Percentiles rank a stretch among this genome's conserved stretches.
Evolutionary conservation across 2,888 invertebrate species (phyloP).

Genomic region (Tuta absoluta): DNA sequence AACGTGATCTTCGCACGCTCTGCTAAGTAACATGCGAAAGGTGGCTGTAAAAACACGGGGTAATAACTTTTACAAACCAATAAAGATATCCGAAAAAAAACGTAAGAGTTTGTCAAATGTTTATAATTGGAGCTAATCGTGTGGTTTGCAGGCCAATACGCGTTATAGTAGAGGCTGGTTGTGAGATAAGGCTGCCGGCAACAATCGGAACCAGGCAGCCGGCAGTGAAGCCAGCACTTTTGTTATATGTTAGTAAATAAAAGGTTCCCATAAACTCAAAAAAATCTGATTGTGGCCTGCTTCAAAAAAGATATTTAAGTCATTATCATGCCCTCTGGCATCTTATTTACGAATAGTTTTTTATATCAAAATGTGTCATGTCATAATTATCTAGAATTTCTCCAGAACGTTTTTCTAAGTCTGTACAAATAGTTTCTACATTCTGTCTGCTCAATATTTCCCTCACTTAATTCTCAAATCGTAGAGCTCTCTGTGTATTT

Average conservation of each 20-base stretch:
- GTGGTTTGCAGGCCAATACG: not conserved
- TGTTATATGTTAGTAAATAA: not conserved
- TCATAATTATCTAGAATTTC: too few relatives aligned
- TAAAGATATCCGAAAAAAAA: not conserved
- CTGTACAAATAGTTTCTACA: too few relatives aligned
- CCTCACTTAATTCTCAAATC: too few relatives aligned
- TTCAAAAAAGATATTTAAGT: too few relatives aligned
- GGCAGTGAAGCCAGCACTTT: constrained; percentile 10
- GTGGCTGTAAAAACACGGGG: not conserved
- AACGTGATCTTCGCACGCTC: constrained; percentile 46
- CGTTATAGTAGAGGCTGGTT: not conserved
- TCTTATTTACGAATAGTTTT: too few relatives aligned
- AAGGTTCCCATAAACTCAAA: too few relatives aligned
- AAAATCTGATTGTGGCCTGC: too few relatives aligned
- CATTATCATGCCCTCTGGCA: too few relatives aligned
- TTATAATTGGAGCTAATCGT: not conserved
- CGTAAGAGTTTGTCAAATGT: constrained; percentile 4
- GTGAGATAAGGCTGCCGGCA: not conserved
- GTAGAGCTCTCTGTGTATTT: too few relatives aligned
- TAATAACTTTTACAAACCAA: not conserved
- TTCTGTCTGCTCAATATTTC: too few relatives aligned
- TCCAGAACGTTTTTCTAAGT: too few relatives aligned
- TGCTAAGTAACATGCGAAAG: constrained; percentile 1
- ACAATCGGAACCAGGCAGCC: not conserved
- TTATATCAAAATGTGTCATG: too few relatives aligned